Percentiles rank a stretch among this genome's conserved stretches.
These are phyloP conservation scores for Conopomorpha cramerella DNA, from an alignment of 1,140 invertebrate genomes.

Conservation along the genomic window DNA sequence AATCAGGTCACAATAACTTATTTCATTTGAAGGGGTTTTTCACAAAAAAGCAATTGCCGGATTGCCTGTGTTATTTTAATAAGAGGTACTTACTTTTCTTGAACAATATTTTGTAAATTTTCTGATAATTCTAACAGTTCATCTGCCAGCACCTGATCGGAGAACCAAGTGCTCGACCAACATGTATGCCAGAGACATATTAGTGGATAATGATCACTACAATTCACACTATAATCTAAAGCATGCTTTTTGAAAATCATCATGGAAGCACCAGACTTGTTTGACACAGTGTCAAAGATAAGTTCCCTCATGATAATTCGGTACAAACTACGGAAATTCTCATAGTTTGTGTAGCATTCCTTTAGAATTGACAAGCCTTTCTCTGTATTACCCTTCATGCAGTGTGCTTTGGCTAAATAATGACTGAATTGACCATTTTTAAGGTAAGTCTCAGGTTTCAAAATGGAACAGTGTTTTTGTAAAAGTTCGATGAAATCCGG, in stretches of 20 bases:
- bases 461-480: conserved; percentile 22
- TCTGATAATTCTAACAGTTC: conserved; percentile 30
- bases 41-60: too few relatives aligned
- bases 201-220: conserved; percentile 35
- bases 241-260: conserved; percentile 47
- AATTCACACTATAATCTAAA: conserved; percentile 29
- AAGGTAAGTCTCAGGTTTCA: conserved; percentile 21
- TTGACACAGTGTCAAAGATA: conserved; percentile 38
- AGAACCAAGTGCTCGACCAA: conserved; percentile 47
- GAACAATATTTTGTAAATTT: conserved; percentile 24
- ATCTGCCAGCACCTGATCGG: conserved; percentile 40
- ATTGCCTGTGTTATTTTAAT: too few relatives aligned
- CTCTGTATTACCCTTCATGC: conserved; percentile 43
- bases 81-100: conserved; percentile 40
- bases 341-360: conserved; percentile 25
- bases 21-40: too few relatives aligned
- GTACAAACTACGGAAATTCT: conserved; percentile 27
- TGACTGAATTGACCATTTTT: conserved; percentile 41
- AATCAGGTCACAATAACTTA: too few relatives aligned
- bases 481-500: conserved; percentile 22
- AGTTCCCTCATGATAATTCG: conserved; percentile 41
- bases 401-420: conserved; percentile 42
- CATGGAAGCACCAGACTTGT: conserved; percentile 40
- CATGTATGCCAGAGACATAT: conserved; percentile 48
- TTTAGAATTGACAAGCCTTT: conserved; percentile 33